Evolutionary conservation across 2,888 invertebrate genomes (phyloP).

Genomic region (Lysandra bellargus): DNA sequence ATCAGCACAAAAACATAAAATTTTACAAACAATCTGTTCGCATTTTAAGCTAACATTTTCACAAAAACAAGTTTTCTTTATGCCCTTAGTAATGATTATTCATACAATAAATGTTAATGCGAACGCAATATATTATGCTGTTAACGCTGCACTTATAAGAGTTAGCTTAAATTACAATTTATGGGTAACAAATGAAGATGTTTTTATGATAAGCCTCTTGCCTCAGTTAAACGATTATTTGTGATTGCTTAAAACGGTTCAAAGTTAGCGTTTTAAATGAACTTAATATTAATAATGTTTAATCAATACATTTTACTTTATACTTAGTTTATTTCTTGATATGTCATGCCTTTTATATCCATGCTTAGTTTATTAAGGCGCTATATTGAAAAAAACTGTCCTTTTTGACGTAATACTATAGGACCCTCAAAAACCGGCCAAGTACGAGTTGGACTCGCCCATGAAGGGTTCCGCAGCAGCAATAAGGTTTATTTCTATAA

Average conservation of each 20-base stretch:
- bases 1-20: neutral
- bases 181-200: constrained; percentile 17
- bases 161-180: constrained; percentile 28
- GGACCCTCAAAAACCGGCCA: too few species aligned
- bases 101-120: constrained; percentile 4
- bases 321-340: too few species aligned
- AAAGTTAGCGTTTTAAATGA: neutral
- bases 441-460: too few species aligned
- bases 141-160: constrained; percentile 12
- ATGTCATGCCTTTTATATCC: too few species aligned
- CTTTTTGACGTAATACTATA: too few species aligned
- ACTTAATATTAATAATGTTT: neutral
- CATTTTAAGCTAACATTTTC: neutral
- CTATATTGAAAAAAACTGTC: too few species aligned
- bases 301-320: too few species aligned
- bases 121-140: constrained; percentile 9
- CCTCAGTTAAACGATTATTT: neutral
- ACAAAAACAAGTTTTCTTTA: neutral
- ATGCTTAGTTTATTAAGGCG: too few species aligned
- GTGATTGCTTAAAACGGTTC: neutral
- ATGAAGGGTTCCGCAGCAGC: too few species aligned
- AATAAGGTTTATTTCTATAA: too few species aligned
- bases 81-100: neutral
- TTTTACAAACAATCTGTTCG: neutral
- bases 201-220: neutral